These are phyloP conservation scores for Lanius ludovicianus DNA, from an alignment of 2,113 vertebrate species.

Conservation along the genomic window DNA sequence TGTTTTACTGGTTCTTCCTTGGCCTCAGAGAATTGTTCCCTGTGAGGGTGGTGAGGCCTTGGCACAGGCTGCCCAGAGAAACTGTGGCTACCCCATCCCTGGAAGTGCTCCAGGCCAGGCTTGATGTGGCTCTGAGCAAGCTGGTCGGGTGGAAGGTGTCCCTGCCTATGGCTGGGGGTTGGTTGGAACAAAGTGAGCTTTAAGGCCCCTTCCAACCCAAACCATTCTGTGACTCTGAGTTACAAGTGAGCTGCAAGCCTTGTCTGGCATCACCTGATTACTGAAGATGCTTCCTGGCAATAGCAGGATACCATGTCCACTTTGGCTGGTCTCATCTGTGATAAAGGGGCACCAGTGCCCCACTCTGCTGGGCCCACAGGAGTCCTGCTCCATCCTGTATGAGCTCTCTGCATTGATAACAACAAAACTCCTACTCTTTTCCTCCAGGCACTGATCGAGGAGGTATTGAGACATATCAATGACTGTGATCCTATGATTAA, in stretches of 20 bases:
- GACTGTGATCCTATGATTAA: background rate
- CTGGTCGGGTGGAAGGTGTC: background rate
- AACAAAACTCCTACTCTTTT: no score
- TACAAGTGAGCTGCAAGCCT: background rate
- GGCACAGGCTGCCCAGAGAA: background rate
- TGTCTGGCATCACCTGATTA: background rate
- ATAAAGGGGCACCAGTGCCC: background rate
- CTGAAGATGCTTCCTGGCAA: background rate
- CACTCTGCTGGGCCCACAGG: background rate
- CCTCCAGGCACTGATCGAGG: background rate
- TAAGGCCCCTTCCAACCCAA: background rate
- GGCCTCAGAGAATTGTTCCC: background rate
- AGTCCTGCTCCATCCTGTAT: background rate
- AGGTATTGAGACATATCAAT: background rate
- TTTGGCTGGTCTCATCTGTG: background rate
- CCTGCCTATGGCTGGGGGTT: background rate
- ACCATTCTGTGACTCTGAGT: background rate
- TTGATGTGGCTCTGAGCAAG: background rate
- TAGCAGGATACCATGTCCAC: background rate
- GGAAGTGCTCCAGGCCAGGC: rapidly evolving
- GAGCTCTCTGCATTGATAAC: background rate
- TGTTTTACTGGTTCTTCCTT: background rate
- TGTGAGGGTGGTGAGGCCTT: rapidly evolving
- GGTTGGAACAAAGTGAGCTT: rapidly evolving
- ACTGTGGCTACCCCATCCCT: background rate